These are phyloP conservation scores for Cervus canadensis DNA, from an alignment of 2,113 vertebrate species.

Conservation along the genomic window DNA sequence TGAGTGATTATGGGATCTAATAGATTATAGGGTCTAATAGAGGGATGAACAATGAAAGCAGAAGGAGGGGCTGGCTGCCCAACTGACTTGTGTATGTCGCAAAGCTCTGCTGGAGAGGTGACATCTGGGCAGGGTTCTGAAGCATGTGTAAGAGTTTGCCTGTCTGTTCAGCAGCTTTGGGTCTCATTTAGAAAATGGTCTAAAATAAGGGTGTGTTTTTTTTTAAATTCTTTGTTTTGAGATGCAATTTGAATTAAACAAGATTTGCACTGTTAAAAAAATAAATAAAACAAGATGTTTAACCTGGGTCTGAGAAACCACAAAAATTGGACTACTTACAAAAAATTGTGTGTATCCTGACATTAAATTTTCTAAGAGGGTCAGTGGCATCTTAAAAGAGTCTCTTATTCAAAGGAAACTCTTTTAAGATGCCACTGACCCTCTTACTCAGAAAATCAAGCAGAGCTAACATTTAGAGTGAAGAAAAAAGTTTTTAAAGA, in stretches of 20 bases:
- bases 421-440: too few relatives aligned
- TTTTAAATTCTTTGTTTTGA: accelerated
- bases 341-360: neutral
- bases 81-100: accelerated
- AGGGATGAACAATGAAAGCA: too few relatives aligned
- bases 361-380: neutral
- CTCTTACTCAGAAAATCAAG: neutral
- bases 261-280: neutral
- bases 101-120: neutral
- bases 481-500: neutral
- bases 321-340: neutral
- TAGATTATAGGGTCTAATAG: neutral
- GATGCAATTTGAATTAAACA: neutral
- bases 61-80: neutral
- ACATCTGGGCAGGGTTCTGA: neutral
- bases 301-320: neutral
- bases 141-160: neutral
- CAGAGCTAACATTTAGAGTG: neutral
- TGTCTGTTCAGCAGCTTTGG: neutral
- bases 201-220: neutral
- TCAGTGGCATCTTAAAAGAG: neutral
- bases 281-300: neutral
- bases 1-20: neutral
- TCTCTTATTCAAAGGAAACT: too few relatives aligned
- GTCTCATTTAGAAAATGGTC: neutral